Evolutionary conservation across 2,113 vertebrate species (phyloP), one percentile per base, ranked within the genome.

Genomic region (Hippolais icterina): DNA sequence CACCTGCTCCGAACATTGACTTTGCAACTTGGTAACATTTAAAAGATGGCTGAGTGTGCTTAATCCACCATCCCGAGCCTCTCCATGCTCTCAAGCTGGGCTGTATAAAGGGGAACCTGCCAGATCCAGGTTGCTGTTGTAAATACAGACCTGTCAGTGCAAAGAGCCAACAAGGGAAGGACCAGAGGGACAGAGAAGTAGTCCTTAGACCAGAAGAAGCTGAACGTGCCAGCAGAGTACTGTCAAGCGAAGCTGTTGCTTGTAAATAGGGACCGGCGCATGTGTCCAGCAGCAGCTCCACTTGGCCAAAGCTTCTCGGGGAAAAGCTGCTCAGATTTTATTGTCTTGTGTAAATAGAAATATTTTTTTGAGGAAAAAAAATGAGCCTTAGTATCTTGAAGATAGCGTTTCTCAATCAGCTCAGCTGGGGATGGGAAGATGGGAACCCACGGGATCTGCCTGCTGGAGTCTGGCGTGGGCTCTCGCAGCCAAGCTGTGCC

Each of bases 261-360:
- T 93, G 83, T 96, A 87, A 84, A 78, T 82, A 94, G 50, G 60
- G 92, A 88, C 86, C 1, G 0, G 46, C 7, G 2, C 64, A 59
- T 9, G 2, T 2, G 4, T 87, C 81, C 84, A 68, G 84, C 74
- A 90, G 84, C 12, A 9, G 46, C 65, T 95, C 59, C 3, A 0
- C 71, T 94, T 69, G 46, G 69, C 41, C 65, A 79, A 89, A 74
- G 49, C 61, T 92, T 96, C 83, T 52, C 0, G 49, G 65, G 61
- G 72, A 5, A 86, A 71, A 87, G 44, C 94, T 71, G 83, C 81
- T 93, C 74, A 57, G 83, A 89, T 96, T 96, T 95, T 86, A 81
- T 60, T 95, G 90, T 96, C 60, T 81, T 65, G 41, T 96, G 96
- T 94, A 97, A 96, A 96, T 92, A 97, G 85, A 95, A 81, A 68